These are phyloP conservation scores for Fulmarus glacialis DNA, from an alignment of 2,113 vertebrate species.

Conservation along the genomic window DNA sequence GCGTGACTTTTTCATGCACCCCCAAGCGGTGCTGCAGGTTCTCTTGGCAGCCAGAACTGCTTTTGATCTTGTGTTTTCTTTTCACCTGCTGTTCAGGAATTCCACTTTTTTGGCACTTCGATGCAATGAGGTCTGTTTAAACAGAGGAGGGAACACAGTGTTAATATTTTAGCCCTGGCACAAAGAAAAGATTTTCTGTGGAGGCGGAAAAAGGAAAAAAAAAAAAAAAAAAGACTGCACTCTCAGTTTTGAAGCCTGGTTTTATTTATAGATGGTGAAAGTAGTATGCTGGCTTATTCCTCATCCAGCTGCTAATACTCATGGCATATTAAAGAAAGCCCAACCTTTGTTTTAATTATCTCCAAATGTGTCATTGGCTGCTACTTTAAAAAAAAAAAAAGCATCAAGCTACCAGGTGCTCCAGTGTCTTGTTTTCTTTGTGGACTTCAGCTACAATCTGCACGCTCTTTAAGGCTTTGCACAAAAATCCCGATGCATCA, in stretches of 20 bases:
- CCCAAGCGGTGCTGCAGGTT: conserved; percentile 11
- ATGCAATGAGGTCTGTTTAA: conserved; percentile 14
- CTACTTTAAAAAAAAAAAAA: not conserved
- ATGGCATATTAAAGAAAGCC: not conserved
- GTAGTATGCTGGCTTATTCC: not conserved
- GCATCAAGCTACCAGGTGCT: not conserved
- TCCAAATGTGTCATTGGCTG: not conserved
- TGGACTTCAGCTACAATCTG: not conserved
- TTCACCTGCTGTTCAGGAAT: conserved; percentile 66
- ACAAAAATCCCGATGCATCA: not conserved
- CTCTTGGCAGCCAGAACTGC: conserved; percentile 24
- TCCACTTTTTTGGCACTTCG: conserved; percentile 26
- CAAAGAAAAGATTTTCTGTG: not conserved
- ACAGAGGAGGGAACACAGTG: not conserved
- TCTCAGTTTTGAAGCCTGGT: not conserved
- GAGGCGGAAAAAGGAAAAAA: not conserved
- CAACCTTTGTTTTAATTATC: not conserved
- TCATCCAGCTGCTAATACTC: not conserved
- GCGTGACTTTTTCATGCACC: not conserved
- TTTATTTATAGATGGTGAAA: not conserved
- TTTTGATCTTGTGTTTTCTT: conserved; percentile 49
- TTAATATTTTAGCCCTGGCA: conserved; percentile 25
- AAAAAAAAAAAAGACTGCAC: not conserved
- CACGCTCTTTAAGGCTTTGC: not conserved
- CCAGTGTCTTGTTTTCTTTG: not conserved